These are phyloP conservation scores for Hydriomena furcata DNA, from an alignment of 2,888 invertebrate species.

Conservation along the genomic window DNA sequence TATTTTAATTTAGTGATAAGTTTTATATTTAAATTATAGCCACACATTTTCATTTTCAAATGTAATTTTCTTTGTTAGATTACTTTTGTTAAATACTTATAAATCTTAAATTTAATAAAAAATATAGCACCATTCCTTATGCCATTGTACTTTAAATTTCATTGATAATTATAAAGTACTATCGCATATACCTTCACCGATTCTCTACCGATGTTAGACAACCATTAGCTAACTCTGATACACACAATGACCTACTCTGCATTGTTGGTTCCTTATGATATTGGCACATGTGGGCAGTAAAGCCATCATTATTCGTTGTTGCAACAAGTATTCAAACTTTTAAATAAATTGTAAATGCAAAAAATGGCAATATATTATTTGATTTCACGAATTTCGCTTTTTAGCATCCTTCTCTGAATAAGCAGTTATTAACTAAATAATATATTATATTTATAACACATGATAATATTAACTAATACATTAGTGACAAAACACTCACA, in stretches of 20 bases:
- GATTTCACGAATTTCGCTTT: constrained; percentile 56
- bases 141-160: constrained; percentile 57
- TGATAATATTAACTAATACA: constrained; percentile 48
- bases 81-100: constrained; percentile 43
- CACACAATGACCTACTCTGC: constrained; percentile 20
- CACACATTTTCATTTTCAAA: constrained; percentile 46
- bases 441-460: constrained; percentile 32
- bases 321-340: constrained; percentile 60
- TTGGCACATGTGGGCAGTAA: constrained; percentile 68
- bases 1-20: constrained; percentile 31
- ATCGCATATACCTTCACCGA: constrained; percentile 53
- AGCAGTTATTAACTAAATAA: constrained; percentile 52
- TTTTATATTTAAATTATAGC: constrained; percentile 37
- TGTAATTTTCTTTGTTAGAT: constrained; percentile 46
- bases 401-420: constrained; percentile 47
- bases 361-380: constrained; percentile 75
- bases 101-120: constrained; percentile 47
- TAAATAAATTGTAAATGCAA: constrained; percentile 78
- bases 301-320: constrained; percentile 60
- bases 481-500: constrained; percentile 61
- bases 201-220: constrained; percentile 27
- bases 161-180: constrained; percentile 54
- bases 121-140: constrained; percentile 73
- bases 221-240: constrained; percentile 30
- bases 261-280: constrained; percentile 35